A percentile compares a stretch with the other conserved stretches of the same genome.
phyloP scores from a whole-genome alignment of 2,888 invertebrate genomes.

The Nemotelus nigrinus region DNA sequence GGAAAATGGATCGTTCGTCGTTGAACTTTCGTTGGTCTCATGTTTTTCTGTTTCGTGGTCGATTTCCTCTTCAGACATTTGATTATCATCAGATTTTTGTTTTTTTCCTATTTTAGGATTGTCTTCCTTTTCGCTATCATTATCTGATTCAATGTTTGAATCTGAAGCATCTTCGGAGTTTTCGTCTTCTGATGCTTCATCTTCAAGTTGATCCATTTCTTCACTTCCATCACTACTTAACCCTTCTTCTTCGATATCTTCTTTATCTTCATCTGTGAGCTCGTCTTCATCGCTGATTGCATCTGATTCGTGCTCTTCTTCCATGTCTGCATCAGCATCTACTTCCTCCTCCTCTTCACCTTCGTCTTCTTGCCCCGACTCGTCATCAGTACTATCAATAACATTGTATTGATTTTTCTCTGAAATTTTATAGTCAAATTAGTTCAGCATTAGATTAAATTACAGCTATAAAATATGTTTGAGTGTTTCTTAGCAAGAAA shows the following conservation, averaged over 20 bases:
- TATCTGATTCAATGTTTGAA: conserved; percentile 38
- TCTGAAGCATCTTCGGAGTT: conserved; percentile 11
- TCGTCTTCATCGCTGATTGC: conserved; percentile 42
- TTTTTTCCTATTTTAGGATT: conserved; percentile 43
- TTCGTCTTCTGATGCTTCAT: conserved; percentile 24
- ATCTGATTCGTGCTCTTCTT: conserved; percentile 45
- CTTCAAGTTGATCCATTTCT: conserved; percentile 48
- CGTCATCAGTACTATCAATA: conserved; percentile 53
- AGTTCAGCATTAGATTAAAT: neutral
- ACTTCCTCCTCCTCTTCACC: conserved; percentile 17
- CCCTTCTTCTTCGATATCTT: neutral
- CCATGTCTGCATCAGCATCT: conserved; percentile 18
- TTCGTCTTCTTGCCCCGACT: conserved; percentile 25
- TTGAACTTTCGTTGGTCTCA: conserved; percentile 46
- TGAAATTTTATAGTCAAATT: neutral
- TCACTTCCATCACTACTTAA: conserved; percentile 34
- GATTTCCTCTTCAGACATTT: conserved; percentile 51
- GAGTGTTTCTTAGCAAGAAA: too few relatives aligned
- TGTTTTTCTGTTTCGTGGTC: conserved; percentile 50
- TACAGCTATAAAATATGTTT: too few relatives aligned
- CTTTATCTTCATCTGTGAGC: conserved; percentile 32
- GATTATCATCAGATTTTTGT: conserved; percentile 27
- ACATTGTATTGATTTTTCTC: conserved; percentile 26
- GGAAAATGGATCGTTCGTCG: conserved; percentile 70
- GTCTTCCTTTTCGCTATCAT: conserved; percentile 45